These are phyloP conservation scores for Rhinella marina DNA, from an alignment of 2,797 vertebrate genomes.

Conservation along the genomic window DNA sequence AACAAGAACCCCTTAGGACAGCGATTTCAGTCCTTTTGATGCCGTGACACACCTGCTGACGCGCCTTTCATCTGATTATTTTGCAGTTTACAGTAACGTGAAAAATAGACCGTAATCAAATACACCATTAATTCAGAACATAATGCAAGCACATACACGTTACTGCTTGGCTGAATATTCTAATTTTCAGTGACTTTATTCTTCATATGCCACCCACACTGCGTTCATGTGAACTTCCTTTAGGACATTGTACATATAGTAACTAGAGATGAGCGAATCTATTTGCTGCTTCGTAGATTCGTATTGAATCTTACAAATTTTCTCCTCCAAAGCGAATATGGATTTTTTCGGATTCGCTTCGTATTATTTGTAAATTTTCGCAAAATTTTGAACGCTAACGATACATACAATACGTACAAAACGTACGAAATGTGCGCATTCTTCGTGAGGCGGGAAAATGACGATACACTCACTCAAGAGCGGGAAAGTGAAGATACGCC, in stretches of 20 bases:
- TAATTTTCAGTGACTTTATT: neutral
- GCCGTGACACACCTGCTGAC: constrained; percentile 24
- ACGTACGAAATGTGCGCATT: too few relatives aligned
- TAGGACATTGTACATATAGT: constrained; percentile 3
- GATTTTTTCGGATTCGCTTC: too few relatives aligned
- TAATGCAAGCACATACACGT: neutral
- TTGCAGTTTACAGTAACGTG: constrained; percentile 3
- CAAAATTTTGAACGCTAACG: too few relatives aligned
- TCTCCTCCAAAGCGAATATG: too few relatives aligned
- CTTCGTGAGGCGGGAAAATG: too few relatives aligned
- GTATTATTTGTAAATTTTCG: too few relatives aligned
- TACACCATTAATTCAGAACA: neutral
- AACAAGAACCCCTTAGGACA: constrained; percentile 23
- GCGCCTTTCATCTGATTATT: constrained; percentile 18
- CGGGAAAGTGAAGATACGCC: too few relatives aligned
- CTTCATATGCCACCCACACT: constrained; percentile 7
- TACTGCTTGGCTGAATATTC: neutral
- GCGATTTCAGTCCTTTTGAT: constrained; percentile 3
- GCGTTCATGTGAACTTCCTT: constrained; percentile 9
- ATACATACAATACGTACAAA: too few relatives aligned
- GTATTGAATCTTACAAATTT: too few relatives aligned
- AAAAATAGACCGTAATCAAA: constrained; percentile 9
- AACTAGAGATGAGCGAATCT: too few relatives aligned
- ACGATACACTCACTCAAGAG: too few relatives aligned
- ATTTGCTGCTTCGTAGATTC: too few relatives aligned